phyloP scores from a whole-genome alignment of 2,113 vertebrate genomes.

The Sceloporus undulatus region DNA sequence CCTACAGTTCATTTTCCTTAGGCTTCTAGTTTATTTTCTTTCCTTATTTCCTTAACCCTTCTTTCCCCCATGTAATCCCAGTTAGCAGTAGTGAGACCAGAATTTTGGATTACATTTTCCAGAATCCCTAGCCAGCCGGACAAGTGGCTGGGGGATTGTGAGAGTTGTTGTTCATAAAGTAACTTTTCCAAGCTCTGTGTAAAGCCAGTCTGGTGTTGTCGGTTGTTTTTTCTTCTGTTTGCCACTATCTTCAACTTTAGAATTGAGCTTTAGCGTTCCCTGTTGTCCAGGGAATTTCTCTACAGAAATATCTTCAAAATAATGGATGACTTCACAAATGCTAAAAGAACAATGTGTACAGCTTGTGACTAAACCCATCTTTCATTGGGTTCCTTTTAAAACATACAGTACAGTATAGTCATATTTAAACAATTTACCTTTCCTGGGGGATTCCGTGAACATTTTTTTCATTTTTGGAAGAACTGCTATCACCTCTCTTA shows the following conservation, averaged over 20 bases:
- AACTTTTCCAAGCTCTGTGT: too few species aligned
- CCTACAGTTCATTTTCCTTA: too few species aligned
- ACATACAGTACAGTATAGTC: slow-evolving; percentile 53
- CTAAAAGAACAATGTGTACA: slow-evolving; percentile 47
- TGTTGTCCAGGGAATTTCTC: slow-evolving; percentile 40
- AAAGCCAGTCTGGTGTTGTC: not conserved
- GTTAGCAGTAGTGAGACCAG: too few species aligned
- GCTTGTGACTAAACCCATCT: slow-evolving; percentile 63
- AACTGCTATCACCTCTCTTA: slow-evolving; percentile 57
- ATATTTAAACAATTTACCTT: slow-evolving; percentile 70
- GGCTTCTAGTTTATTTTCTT: too few species aligned
- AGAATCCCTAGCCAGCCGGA: too few species aligned
- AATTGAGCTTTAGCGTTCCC: slow-evolving; percentile 19
- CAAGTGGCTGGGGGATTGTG: too few species aligned
- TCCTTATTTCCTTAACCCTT: too few species aligned
- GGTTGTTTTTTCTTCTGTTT: slow-evolving; percentile 40
- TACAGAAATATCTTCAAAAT: slow-evolving; percentile 62
- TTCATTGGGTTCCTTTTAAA: slow-evolving; percentile 62
- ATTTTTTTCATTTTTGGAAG: slow-evolving; percentile 66
- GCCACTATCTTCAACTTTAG: slow-evolving; percentile 48
- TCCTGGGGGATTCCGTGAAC: slow-evolving; percentile 57
- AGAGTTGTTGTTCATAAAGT: too few species aligned
- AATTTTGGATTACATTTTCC: too few species aligned
- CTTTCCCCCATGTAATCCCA: too few species aligned
- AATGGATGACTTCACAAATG: slow-evolving; percentile 61